Base-by-base conservation (phyloP, 2,888 invertebrate species). In the Chloroclysta siterata region DNA sequence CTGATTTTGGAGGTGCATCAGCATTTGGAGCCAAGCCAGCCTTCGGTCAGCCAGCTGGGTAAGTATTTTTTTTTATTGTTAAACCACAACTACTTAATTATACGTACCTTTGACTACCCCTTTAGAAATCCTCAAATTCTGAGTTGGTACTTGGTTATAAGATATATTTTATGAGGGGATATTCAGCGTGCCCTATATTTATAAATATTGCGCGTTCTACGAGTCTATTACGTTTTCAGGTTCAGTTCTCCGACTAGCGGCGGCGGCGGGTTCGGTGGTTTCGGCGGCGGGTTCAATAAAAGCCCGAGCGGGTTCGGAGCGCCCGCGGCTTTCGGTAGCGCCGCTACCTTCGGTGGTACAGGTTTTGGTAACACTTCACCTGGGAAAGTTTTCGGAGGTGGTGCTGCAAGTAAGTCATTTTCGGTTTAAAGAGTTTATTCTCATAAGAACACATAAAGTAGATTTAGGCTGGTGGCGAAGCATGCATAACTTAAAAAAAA, bases 361-460 rank as follows among this genome's bases (percentile, higher is more conserved):
- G 85, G 90, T 0, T 95, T 95, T 75, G 94, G 94, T 0, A 83
- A 82, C 76, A 90, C 94, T 0, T 93, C 93, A 0, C 93, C 94
- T 0, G 82, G 81, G 0, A 89, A 89, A 77, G 72, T 84, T 52
- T 94, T 94, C 65, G 89, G 90, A 0, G 83, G 85, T 13, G 63
- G 79, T 5, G 71, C 80, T 0, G 72, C 91, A 8, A 73, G 89
- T 88, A 71, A 75, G 81, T 74, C 22, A 14, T 15, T n/a, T n/a
- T n/a, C n/a, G n/a, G 5, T 42, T 5, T 29, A 5, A 29, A 29
- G 29, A n/a, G n/a, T n/a, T n/a, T n/a, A n/a, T n/a, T n/a, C n/a
- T n/a, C n/a, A n/a, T n/a, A n/a, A n/a, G n/a, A n/a, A n/a, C n/a
- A n/a, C n/a, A n/a, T n/a, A n/a, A n/a, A n/a, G n/a, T n/a, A n/a